These are phyloP conservation scores for Haliclona indistincta DNA, from an alignment of 37 sponge, comb jelly and placozoan genomes.

Conservation along the genomic window DNA sequence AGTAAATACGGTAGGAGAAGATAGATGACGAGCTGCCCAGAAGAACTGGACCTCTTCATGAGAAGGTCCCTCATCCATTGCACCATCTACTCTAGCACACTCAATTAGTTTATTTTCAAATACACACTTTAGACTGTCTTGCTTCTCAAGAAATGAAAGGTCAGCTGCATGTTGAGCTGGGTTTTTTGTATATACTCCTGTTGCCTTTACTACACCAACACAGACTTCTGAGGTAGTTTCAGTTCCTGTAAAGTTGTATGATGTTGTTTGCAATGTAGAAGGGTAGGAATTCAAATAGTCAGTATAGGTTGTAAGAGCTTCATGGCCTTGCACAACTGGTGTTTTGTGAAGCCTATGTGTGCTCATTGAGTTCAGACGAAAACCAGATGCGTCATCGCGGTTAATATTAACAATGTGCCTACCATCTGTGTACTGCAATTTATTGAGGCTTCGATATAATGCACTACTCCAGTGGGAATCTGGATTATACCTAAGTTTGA, in stretches of 20 bases:
- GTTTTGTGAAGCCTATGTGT: slow-evolving; percentile 30
- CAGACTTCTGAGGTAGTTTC: slow-evolving; percentile 27
- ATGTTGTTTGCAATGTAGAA: slow-evolving; percentile 20
- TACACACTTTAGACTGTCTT: no score
- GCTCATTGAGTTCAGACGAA: slow-evolving; percentile 18
- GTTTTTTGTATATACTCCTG: slow-evolving; percentile 21
- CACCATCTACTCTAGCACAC: slow-evolving; percentile 40
- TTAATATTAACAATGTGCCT: slow-evolving; percentile 18
- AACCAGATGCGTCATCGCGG: slow-evolving; percentile 33
- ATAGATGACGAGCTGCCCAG: slow-evolving; percentile 23
- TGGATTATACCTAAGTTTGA: slow-evolving; percentile 22
- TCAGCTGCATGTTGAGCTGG: slow-evolving; percentile 34
- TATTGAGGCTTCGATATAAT: slow-evolving; percentile 17
- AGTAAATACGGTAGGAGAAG: not conserved
- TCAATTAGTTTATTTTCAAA: slow-evolving; percentile 11
- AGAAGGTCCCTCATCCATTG: slow-evolving; percentile 27
- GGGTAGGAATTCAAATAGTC: slow-evolving; percentile 34
- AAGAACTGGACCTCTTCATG: slow-evolving; percentile 36
- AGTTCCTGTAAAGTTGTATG: slow-evolving; percentile 30
- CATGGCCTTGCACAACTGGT: slow-evolving; percentile 24
- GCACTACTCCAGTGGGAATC: slow-evolving; percentile 32
- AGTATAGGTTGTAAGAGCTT: slow-evolving; percentile 18
- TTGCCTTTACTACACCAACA: slow-evolving; percentile 32
- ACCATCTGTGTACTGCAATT: slow-evolving; percentile 34
- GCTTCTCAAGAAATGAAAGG: not conserved